Evolutionary conservation across 1,140 invertebrate genomes (phyloP), one percentile per base, ranked within the genome.

Genomic region (Phenacoccus solenopsis): DNA sequence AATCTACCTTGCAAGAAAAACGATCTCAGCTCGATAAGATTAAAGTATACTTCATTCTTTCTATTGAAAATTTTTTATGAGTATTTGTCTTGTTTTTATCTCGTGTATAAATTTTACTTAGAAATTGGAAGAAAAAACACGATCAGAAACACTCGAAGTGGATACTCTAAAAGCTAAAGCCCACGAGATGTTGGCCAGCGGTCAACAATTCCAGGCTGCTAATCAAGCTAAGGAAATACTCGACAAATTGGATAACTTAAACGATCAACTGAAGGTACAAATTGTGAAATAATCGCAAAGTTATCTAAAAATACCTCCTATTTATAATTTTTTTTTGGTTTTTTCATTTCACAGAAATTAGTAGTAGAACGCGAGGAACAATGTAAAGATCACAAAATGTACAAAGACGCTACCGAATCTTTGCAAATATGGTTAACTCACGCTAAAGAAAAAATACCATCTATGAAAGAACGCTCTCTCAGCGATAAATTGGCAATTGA

Each of bases 101-200:
- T n/a, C n/a, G n/a, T 32, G 3, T 69, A 49, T 35, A 22, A 2
- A 49, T 22, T 22, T 27, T 68, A 27, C 71, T 70, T 72, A 82
- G 80, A 78, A 84, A 71, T 81, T 94, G 0, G 91, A 94, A 78
- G 91, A 96, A 77, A 95, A 93, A 79, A 86, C 93, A 2, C 83
- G 90, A 5, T 91, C 91, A 77, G 94, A 97, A 76, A 92, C 93
- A 74, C 89, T 94, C 73, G 94, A 96, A 77, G 92, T 97, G 2
- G 93, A 96, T 73, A 87, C 86, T 70, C 78, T 97, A 24, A 94
- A 92, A 80, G 80, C 85, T 13, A 93, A 94, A 78, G 89, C 92
- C 3, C 82, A 85, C n/a, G 92, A 94, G 81, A 90, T 97, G 86
- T 81, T 94, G 30, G 86, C 88, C 28, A 89, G 87, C 78, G 88